A percentile compares a stretch with the other conserved stretches of the same genome.
Conservation (phyloP, 2,888 invertebrate genomes). For the Hoplodrina ambigua region DNA sequence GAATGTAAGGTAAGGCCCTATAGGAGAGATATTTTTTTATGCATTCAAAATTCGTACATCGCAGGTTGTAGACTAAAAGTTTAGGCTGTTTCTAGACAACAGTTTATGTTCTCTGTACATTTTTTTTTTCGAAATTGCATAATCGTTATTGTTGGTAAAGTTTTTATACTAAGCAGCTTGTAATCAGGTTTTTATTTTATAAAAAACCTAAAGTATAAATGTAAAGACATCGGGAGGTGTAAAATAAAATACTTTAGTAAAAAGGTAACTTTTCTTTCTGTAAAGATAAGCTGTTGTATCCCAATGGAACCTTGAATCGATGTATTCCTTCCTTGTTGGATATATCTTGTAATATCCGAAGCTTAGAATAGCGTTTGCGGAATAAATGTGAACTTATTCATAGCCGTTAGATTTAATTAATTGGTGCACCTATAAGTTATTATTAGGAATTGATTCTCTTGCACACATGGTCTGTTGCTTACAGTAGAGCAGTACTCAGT, state of each 20-base stretch:
- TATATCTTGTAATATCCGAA: conserved; percentile 70
- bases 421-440: conserved; percentile 79
- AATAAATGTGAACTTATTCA: conserved; percentile 78
- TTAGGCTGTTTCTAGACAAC: conserved; percentile 75
- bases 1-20: conserved; percentile 89
- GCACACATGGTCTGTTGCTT: conserved; percentile 73
- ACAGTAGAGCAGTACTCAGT: conserved; percentile 55
- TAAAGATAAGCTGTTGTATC: conserved; percentile 71
- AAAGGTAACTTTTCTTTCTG: conserved; percentile 80
- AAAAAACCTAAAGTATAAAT: conserved; percentile 81
- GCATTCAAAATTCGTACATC: conserved; percentile 87
- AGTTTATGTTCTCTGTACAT: conserved; percentile 71
- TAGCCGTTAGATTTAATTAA: conserved; percentile 77
- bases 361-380: conserved; percentile 72
- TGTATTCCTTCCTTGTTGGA: conserved; percentile 69
- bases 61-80: conserved; percentile 76
- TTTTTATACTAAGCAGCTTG: conserved; percentile 88
- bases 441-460: conserved; percentile 79
- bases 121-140: conserved; percentile 82
- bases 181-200: conserved; percentile 85
- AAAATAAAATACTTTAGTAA: conserved; percentile 87
- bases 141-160: conserved; percentile 87
- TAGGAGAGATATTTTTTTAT: conserved; percentile 90
- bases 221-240: conserved; percentile 85
- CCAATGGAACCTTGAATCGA: conserved; percentile 69